phyloP scores from a whole-genome alignment of 2,113 vertebrate genomes.

The Nothobranchius kuhntae region DNA sequence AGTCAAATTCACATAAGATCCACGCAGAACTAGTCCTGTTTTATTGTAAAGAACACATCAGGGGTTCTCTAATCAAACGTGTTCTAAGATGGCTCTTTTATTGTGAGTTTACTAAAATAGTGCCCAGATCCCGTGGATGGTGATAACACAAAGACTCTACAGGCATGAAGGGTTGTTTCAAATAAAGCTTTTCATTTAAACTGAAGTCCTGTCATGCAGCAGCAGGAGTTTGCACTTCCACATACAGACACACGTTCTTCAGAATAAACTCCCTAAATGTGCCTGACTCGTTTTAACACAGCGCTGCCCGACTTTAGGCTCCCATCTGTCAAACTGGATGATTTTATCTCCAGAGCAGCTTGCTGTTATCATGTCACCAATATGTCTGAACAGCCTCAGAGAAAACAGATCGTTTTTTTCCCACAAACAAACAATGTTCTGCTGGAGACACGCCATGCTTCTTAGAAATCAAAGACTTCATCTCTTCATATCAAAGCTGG shows the following conservation, averaged over 20 bases:
- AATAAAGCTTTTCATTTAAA: no score
- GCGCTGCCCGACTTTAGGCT: not conserved
- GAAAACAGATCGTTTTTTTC: constrained; percentile 8
- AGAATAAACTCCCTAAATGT: no score
- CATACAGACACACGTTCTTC: constrained; percentile 1
- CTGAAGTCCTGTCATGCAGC: not conserved
- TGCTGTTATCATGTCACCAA: constrained; percentile 22
- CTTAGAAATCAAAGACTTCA: constrained; percentile 5
- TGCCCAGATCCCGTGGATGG: constrained; percentile 5
- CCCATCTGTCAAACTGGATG: constrained; percentile 47
- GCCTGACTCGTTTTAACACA: not conserved
- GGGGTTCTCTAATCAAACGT: not conserved
- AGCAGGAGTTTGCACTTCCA: not conserved
- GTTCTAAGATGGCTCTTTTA: not conserved
- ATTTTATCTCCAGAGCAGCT: constrained; percentile 44
- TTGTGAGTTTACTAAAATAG: not conserved
- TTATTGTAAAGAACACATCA: no score
- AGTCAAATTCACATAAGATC: not conserved
- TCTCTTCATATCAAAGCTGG: constrained; percentile 29
- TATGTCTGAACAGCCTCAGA: constrained; percentile 16
- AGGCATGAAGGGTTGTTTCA: no score
- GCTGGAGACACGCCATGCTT: constrained; percentile 20
- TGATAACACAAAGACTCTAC: not conserved
- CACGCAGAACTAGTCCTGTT: not conserved
- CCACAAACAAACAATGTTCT: not conserved